A percentile compares a stretch with the other conserved stretches of the same genome.
These are phyloP conservation scores for Threskiornis aethiopicus DNA, from an alignment of 2,797 vertebrate genomes.

Conservation along the genomic window DNA sequence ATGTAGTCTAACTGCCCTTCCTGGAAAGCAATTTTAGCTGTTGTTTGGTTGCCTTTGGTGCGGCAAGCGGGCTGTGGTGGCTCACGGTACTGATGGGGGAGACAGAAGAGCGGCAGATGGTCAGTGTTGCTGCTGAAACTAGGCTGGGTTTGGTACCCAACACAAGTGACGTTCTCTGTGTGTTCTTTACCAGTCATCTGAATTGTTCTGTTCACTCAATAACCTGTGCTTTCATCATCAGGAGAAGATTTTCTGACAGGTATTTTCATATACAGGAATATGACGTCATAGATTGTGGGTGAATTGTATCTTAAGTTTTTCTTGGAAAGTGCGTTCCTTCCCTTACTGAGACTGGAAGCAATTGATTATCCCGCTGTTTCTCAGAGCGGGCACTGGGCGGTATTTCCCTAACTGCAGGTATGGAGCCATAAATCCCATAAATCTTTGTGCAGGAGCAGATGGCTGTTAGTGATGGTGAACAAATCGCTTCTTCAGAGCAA, in stretches of 20 bases:
- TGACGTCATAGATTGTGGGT: background rate
- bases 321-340: background rate
- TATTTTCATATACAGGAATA: background rate
- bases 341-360: background rate
- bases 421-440: background rate
- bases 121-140: background rate
- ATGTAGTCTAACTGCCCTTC: background rate
- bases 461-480: background rate
- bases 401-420: background rate
- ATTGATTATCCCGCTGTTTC: background rate
- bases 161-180: background rate
- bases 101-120: background rate
- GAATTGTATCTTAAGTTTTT: background rate
- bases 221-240: background rate
- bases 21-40: background rate
- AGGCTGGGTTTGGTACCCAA: background rate
- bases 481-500: background rate
- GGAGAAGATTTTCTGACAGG: background rate
- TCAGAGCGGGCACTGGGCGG: background rate
- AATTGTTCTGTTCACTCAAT: background rate
- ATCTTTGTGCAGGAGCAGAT: background rate
- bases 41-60: background rate
- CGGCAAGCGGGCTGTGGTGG: background rate
- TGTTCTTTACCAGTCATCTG: background rate
- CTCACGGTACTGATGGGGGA: background rate